phyloP scores from a whole-genome alignment of 2,113 vertebrate genomes.

The Thamnophis sirtalis region DNA sequence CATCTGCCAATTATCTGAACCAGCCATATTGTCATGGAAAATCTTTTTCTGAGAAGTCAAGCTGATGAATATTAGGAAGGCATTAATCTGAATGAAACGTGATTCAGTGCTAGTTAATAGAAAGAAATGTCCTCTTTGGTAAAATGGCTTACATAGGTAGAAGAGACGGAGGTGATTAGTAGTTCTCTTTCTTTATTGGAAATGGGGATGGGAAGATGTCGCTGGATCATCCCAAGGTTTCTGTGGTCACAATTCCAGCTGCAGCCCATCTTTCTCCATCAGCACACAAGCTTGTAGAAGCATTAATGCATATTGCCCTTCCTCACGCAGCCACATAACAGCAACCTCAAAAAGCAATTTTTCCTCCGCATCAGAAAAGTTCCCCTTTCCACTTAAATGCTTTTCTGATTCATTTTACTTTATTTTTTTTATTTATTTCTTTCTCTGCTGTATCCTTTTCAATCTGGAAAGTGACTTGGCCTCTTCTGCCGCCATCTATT shows the following conservation, averaged over 20 bases:
- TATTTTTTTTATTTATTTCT: conserved; percentile 86
- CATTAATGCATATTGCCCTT: not conserved
- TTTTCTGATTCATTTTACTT: conserved; percentile 77
- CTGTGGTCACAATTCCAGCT: not conserved
- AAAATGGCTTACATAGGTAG: not conserved
- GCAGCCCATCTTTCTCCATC: conserved; percentile 28
- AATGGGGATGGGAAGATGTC: not conserved
- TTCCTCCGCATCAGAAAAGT: conserved; percentile 61
- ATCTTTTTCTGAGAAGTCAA: not conserved
- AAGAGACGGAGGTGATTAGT: not conserved
- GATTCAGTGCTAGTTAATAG: conserved; percentile 16
- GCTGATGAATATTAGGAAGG: conserved; percentile 13
- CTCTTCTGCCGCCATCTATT: conserved; percentile 86
- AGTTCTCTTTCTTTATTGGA: not conserved
- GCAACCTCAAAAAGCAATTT: conserved; percentile 60
- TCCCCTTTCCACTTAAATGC: conserved; percentile 74
- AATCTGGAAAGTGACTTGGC: conserved; percentile 82
- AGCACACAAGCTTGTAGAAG: not conserved
- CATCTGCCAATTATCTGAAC: not conserved
- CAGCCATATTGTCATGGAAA: not conserved
- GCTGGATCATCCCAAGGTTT: conserved; percentile 1
- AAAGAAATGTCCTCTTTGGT: accelerated
- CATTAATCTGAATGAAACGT: conserved; percentile 16
- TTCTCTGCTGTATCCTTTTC: conserved; percentile 90
- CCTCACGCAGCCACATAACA: not conserved